These are phyloP conservation scores for human (Homo sapiens) DNA, from an alignment of 2,113 vertebrate species.

Conservation along the genomic window GRCh38 chr18:64075501-64076000, in stretches of 20 bases:
- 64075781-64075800: constrained; percentile 41
- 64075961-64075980: constrained; percentile 60
- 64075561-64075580: background rate
- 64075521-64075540: background rate
- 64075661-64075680: background rate
- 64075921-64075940: constrained; percentile 16
- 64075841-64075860: constrained; percentile 62
- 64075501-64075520: background rate
- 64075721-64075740: background rate
- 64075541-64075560: background rate
- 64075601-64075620: constrained; percentile 24
- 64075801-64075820: constrained; percentile 9
- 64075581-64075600: constrained; percentile 32
- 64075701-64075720: constrained; percentile 18
- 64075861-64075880: constrained; percentile 69
- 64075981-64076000: constrained; percentile 58
- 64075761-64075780: constrained; percentile 18
- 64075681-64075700: constrained; percentile 20
- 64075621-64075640: constrained; percentile 24
- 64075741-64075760: background rate
- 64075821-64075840: constrained; percentile 39
- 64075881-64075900: constrained; percentile 65
- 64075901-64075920: constrained; percentile 55
- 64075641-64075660: constrained; percentile 16
- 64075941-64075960: constrained; percentile 25